These are phyloP conservation scores for Ctenopoma kingsleyae DNA, from an alignment of 2,797 vertebrate genomes.

Conservation along the genomic window DNA sequence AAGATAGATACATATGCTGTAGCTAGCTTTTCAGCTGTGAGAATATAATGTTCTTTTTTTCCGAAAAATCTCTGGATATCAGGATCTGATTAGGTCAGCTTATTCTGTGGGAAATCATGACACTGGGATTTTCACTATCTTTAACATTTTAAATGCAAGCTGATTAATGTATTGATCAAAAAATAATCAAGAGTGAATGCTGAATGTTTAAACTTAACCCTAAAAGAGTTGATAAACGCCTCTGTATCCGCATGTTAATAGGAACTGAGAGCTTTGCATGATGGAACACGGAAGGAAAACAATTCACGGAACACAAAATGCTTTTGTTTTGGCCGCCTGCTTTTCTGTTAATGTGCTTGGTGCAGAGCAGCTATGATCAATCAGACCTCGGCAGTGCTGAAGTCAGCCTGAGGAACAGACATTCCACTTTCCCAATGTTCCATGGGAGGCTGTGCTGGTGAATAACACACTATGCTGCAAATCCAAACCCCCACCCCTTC, in stretches of 20 bases:
- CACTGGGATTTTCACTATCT: background rate
- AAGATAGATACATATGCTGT: background rate
- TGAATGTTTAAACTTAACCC: too few species aligned
- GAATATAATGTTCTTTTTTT: background rate
- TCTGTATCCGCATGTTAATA: background rate
- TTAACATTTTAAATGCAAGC: background rate
- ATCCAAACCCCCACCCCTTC: conserved; percentile 61
- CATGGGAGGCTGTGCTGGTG: conserved; percentile 83
- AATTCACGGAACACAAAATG: conserved; percentile 19
- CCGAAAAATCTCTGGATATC: background rate
- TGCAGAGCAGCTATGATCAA: conserved; percentile 73
- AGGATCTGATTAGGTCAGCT: background rate
- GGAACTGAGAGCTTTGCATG: conserved; percentile 14
- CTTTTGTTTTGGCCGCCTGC: conserved; percentile 27
- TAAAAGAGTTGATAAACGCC: background rate
- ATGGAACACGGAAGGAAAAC: conserved; percentile 8
- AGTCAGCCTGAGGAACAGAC: conserved; percentile 83
- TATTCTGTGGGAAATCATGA: background rate
- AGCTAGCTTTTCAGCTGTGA: background rate
- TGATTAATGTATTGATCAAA: background rate
- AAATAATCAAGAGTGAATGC: background rate
- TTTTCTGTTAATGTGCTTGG: conserved; percentile 61
- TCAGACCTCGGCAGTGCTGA: conserved; percentile 71
- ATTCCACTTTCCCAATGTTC: conserved; percentile 86
- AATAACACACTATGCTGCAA: conserved; percentile 84